Evolutionary conservation across 2,113 vertebrate genomes (phyloP).

Genomic region (Trochalopteron elliotii): DNA sequence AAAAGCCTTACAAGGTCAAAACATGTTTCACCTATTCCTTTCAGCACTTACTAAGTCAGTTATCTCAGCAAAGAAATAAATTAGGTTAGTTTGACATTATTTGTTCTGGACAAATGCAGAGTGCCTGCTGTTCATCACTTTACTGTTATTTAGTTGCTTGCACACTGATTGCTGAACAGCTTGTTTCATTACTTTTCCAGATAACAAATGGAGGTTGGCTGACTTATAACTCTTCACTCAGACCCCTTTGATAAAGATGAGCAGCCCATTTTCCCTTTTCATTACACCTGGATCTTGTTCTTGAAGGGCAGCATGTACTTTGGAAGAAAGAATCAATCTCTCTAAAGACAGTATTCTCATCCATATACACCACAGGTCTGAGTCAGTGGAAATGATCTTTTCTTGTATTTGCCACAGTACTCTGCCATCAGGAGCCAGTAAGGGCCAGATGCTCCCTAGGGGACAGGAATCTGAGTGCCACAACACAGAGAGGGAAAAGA

Average conservation of each 20-base stretch:
- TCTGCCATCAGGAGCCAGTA: rapidly evolving
- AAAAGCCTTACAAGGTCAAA: neutral
- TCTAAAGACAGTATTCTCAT: neutral
- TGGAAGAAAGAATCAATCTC: neutral
- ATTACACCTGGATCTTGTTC: neutral
- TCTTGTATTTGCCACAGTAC: neutral
- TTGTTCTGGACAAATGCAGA: neutral
- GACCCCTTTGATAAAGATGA: neutral
- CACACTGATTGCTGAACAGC: neutral
- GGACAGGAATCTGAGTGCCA: rapidly evolving
- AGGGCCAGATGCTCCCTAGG: neutral
- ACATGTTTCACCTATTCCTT: neutral
- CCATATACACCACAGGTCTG: neutral
- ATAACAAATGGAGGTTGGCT: neutral
- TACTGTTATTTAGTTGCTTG: neutral
- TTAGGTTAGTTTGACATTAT: constrained; percentile 8
- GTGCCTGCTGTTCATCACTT: constrained; percentile 11
- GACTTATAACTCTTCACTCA: neutral
- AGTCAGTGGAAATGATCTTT: neutral
- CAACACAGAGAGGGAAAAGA: neutral
- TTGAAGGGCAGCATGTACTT: neutral
- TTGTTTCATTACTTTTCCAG: constrained; percentile 11
- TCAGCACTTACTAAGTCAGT: neutral
- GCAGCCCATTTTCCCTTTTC: neutral
- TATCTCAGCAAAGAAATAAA: neutral